These are phyloP conservation scores for Rhynchomys soricoides DNA, from an alignment of 2,113 vertebrate genomes.

Conservation along the genomic window DNA sequence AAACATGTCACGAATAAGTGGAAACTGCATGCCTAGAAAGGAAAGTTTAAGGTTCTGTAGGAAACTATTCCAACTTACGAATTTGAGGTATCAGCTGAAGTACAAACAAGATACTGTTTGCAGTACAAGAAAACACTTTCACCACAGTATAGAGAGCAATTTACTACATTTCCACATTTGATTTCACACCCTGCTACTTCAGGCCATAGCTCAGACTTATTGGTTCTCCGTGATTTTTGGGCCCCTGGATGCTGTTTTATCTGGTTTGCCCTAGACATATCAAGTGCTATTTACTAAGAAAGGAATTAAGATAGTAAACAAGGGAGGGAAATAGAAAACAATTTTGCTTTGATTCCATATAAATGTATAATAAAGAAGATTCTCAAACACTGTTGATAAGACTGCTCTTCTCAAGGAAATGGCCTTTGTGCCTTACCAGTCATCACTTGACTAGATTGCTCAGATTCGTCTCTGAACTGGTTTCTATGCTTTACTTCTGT, in stretches of 20 bases:
- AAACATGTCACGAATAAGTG: background rate
- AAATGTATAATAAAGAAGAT: background rate
- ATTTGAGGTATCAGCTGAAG: background rate
- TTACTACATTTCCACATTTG: background rate
- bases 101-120: background rate
- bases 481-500: background rate
- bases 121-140: background rate
- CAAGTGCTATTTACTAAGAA: background rate
- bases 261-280: background rate
- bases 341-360: background rate
- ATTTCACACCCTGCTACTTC: background rate
- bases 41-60: background rate
- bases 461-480: background rate
- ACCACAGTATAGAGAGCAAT: background rate
- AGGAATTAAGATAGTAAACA: background rate
- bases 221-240: background rate
- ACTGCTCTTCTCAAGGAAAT: background rate
- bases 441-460: background rate
- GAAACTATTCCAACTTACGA: conserved; percentile 38
- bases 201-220: background rate
- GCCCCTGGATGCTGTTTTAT: background rate
- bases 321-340: background rate
- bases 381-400: background rate
- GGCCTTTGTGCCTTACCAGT: background rate
- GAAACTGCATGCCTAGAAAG: background rate